Evolutionary conservation across 2,888 invertebrate species (phyloP).

Genomic region (Nomada fabriciana): DNA sequence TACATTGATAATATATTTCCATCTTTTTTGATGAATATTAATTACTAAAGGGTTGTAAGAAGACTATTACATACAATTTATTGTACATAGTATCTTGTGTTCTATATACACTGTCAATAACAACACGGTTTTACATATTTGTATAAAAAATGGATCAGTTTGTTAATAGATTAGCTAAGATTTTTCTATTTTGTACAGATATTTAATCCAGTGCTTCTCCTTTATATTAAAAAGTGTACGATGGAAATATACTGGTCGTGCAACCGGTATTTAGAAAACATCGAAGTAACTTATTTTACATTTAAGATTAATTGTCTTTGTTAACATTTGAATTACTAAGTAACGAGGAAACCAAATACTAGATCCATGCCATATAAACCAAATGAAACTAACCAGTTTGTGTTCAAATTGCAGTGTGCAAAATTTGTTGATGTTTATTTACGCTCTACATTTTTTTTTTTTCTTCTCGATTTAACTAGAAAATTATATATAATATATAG

Average conservation of each 20-base stretch:
- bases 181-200: constrained; percentile 75
- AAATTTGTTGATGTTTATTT: constrained; percentile 67
- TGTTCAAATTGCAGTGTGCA: constrained; percentile 81
- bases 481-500: constrained; percentile 29
- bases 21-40: constrained; percentile 76
- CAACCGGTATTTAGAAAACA: constrained; percentile 59
- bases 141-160: constrained; percentile 74
- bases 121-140: constrained; percentile 79
- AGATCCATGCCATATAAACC: constrained; percentile 83
- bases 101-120: constrained; percentile 79
- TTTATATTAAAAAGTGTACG: constrained; percentile 61
- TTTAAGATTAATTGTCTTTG: constrained; percentile 70
- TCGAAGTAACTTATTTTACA: constrained; percentile 75
- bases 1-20: constrained; percentile 71
- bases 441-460: constrained; percentile 36
- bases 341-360: constrained; percentile 82
- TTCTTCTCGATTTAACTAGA: constrained; percentile 49
- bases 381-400: constrained; percentile 83
- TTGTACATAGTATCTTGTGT: constrained; percentile 79
- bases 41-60: constrained; percentile 67
- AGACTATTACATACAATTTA: constrained; percentile 72
- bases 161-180: constrained; percentile 66
- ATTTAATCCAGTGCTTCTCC: constrained; percentile 69
- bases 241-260: constrained; percentile 60
- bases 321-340: constrained; percentile 70